A percentile compares a stretch with the other conserved stretches of the same genome.
phyloP scores from a whole-genome alignment of 2,113 vertebrate species.

The Zosterops japonicus region DNA sequence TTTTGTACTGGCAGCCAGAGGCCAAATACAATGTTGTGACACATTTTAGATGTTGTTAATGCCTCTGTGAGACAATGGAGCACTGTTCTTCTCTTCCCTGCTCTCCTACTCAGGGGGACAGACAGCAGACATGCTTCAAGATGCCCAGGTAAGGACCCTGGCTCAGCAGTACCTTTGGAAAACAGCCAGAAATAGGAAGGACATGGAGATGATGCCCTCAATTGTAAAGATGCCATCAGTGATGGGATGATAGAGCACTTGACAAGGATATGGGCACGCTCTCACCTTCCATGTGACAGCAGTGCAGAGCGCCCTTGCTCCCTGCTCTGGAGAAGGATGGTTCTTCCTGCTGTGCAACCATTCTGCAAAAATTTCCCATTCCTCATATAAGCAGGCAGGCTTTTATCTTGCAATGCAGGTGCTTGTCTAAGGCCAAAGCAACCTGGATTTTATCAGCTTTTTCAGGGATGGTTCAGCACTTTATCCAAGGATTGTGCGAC shows the following conservation, averaged over 20 bases:
- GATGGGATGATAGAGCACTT: neutral
- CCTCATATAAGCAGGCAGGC: neutral
- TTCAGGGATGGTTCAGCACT: neutral
- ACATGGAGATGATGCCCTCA: neutral
- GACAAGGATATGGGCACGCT: neutral
- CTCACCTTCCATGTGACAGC: rapidly evolving
- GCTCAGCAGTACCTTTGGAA: neutral
- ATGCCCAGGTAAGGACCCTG: neutral
- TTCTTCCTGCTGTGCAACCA: neutral
- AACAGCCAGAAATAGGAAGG: neutral
- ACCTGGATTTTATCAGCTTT: neutral
- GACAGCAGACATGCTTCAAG: neutral
- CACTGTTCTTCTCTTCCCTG: neutral
- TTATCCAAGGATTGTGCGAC: neutral
- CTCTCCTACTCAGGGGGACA: neutral
- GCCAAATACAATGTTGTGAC: neutral
- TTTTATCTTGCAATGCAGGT: neutral
- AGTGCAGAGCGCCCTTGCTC: rapidly evolving
- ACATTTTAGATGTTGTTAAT: neutral
- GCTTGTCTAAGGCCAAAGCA: neutral
- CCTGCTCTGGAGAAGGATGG: neutral
- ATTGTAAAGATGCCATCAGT: neutral
- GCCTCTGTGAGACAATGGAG: neutral
- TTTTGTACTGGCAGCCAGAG: neutral
- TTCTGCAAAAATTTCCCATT: neutral